A percentile compares a stretch with the other conserved stretches of the same genome.
These are phyloP conservation scores for Pomatorhinus ruficollis DNA, from an alignment of 2,113 vertebrate species.

Conservation along the genomic window DNA sequence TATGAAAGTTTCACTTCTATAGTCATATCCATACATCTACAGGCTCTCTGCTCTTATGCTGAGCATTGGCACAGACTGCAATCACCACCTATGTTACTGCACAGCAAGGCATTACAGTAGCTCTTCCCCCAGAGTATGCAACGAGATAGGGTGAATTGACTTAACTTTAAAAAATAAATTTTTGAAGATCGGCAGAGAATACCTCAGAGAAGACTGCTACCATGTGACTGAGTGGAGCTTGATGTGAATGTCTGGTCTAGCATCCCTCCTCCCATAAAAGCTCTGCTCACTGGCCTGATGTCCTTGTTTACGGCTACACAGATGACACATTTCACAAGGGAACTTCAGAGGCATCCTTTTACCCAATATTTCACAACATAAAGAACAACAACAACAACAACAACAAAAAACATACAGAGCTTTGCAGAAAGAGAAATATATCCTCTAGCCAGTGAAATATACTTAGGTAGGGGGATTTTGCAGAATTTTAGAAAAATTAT, in stretches of 20 bases:
- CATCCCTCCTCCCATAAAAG: neutral
- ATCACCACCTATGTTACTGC: neutral
- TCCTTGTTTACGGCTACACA: neutral
- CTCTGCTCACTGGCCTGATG: neutral
- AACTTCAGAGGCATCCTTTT: neutral
- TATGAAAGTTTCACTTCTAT: neutral
- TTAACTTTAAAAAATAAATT: neutral
- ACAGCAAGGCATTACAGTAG: neutral
- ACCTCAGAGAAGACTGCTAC: neutral
- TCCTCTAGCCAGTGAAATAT: neutral
- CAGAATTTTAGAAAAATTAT: neutral
- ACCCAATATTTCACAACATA: neutral
- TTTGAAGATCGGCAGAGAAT: neutral
- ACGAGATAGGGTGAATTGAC: neutral
- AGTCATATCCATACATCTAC: neutral
- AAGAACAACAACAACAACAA: neutral
- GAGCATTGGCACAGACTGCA: neutral
- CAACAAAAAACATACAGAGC: neutral
- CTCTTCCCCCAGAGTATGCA: neutral
- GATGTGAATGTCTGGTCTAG: neutral
- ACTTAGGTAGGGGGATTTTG: neutral
- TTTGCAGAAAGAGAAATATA: neutral
- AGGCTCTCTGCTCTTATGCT: neutral
- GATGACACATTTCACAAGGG: neutral
- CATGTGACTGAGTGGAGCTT: neutral